Conservation (phyloP, 2,797 vertebrate genomes). For the Eulemur albifrons region DNA sequence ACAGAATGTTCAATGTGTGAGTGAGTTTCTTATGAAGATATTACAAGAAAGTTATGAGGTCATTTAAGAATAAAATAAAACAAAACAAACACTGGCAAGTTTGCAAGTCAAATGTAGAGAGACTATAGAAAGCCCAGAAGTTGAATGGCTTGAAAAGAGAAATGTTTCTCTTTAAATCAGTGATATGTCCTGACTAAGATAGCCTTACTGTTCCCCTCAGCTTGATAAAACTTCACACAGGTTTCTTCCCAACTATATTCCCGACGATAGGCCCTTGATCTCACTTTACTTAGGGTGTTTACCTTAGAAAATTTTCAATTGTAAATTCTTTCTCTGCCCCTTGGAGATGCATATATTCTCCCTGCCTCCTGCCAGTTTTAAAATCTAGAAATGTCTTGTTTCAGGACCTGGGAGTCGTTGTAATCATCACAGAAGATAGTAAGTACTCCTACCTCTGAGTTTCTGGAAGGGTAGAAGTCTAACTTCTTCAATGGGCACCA, state of each 20-base stretch:
- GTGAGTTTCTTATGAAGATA: not conserved
- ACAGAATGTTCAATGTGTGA: not conserved
- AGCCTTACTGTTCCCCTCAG: not conserved
- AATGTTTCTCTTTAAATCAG: not conserved
- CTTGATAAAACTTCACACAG: not conserved
- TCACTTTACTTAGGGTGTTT: not conserved
- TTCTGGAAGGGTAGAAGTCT: not conserved
- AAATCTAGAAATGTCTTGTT: not conserved
- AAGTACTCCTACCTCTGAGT: not conserved
- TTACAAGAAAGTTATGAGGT: not conserved
- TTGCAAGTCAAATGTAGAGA: not conserved
- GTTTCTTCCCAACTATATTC: not conserved
- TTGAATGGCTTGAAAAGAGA: not conserved
- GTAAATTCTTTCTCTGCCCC: not conserved
- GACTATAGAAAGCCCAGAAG: not conserved
- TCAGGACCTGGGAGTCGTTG: not conserved
- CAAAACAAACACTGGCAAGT: not conserved
- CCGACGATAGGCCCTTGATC: not conserved
- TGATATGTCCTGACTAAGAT: not conserved
- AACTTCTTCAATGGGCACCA: not conserved
- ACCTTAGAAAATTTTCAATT: not conserved
- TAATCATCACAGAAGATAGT: not conserved
- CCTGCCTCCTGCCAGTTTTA: not conserved
- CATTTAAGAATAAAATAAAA: not conserved
- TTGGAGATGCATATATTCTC: not conserved